phyloP scores from a whole-genome alignment of 30 jellyfish, hydroid and myxozoan genomes.

The Clytia hemisphaerica region DNA sequence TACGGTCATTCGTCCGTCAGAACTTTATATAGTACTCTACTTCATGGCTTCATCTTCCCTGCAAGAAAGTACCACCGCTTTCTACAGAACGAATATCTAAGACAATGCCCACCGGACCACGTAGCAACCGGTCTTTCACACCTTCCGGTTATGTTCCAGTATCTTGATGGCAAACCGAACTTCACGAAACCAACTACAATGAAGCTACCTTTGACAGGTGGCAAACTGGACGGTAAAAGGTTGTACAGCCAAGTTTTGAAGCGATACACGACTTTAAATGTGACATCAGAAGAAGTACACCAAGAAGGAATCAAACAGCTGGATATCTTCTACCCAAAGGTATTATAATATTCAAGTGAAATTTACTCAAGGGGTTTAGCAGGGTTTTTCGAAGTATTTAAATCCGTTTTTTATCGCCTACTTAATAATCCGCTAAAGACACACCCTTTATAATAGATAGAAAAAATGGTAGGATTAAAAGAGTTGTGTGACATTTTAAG shows the following conservation, averaged over 20 bases:
- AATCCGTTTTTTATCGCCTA: too few species aligned
- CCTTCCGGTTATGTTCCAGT: slow-evolving; percentile 71
- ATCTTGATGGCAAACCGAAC: slow-evolving; percentile 61
- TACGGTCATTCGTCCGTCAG: too few species aligned
- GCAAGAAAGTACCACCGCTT: slow-evolving; percentile 31
- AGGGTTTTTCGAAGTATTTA: too few species aligned
- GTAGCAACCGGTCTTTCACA: slow-evolving; percentile 81
- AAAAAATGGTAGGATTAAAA: too few species aligned
- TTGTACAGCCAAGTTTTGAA: slow-evolving; percentile 50
- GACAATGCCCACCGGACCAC: slow-evolving; percentile 83
- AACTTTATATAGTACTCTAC: too few species aligned
- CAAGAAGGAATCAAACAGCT: slow-evolving; percentile 68
- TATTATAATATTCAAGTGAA: not conserved
- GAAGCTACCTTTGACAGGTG: slow-evolving; percentile 64
- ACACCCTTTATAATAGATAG: too few species aligned
- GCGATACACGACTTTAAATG: slow-evolving; percentile 59
- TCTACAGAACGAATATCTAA: slow-evolving; percentile 52
- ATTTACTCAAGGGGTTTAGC: not conserved
- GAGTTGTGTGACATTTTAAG: too few species aligned
- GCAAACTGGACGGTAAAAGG: slow-evolving; percentile 53
- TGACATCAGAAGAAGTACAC: slow-evolving; percentile 61
- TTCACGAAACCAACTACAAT: slow-evolving; percentile 45
- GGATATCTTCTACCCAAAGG: slow-evolving; percentile 65
- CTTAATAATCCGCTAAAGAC: too few species aligned
- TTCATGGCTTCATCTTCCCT: too few species aligned